Base-by-base conservation (phyloP, 1,140 invertebrate genomes). In the Bombus sylvicola region DNA sequence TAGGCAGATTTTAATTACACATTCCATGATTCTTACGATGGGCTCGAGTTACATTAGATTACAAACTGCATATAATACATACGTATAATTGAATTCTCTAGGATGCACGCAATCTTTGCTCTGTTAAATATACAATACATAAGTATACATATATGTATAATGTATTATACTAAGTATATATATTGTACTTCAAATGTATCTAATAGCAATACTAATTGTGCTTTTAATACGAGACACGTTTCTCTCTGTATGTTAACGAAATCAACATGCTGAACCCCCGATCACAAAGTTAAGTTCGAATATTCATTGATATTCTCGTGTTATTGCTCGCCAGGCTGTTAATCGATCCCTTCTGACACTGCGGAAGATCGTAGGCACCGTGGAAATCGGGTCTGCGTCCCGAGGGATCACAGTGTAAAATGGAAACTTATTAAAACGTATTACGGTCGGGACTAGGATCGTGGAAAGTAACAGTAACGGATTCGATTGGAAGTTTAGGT, bases 401-500 rank as follows among this genome's bases (percentile, higher is more conserved):
- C 34, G 8, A 76, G 64, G 43, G 53, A 25, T 8, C 28, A 1
- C 0, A 4, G 18, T 2, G 71, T 53, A 41, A 68, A 41, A 69
- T 41, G 74, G 64, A 34, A 80, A 41, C 66, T 59, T 84, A 79
- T 84, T 84, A 79, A 84, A 84, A 62, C 53, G 41, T 71, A 84
- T 79, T 72, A 69, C 53, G 31, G 68, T 6, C 13, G 39, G 41
- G 83, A 64, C 34, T 47, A 37, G 68, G 57, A 34, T 22, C 47
- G 53, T 57, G 39, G 66, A 18, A 34, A 22, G 53, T 62, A 66
- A 85, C 76, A 80, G 62, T 80, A 80, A 85, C 47, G 68, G 75
- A 69, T 37, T 34, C 72, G 83, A 85, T 80, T 85, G 62, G 76
- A 80, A 85, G 66, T 85, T 85, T 72, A 28, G 83, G 43, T 25